Conservation (phyloP, 2,888 invertebrate genomes). For the Cordilura impudica region DNA sequence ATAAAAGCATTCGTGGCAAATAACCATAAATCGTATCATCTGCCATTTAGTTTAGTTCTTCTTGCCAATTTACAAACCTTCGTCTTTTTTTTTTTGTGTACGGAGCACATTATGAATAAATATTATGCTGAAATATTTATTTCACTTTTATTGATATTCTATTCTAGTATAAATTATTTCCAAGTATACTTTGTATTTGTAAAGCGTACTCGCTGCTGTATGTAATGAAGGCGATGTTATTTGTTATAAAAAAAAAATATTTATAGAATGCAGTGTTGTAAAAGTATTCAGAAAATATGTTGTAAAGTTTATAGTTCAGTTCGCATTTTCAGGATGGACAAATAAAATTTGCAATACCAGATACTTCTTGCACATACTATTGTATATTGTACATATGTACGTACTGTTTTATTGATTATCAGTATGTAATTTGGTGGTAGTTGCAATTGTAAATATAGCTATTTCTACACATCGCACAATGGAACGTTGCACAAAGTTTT, state of each 20-base stretch:
- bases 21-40: conserved; percentile 54
- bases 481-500: too few species aligned
- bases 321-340: too few species aligned
- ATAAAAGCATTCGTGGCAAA: conserved; percentile 39
- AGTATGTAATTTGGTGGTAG: conserved; percentile 26
- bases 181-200: neutral
- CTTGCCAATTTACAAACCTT: conserved; percentile 8
- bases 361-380: neutral
- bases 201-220: conserved; percentile 3
- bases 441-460: neutral
- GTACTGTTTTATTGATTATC: conserved; percentile 29
- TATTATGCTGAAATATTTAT: conserved; percentile 38
- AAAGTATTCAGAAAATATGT: neutral
- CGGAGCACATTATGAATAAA: too few species aligned
- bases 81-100: neutral
- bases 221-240: conserved; percentile 12
- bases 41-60: conserved; percentile 45
- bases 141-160: conserved; percentile 49
- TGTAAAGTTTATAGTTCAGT: too few species aligned
- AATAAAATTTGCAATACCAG: too few species aligned
- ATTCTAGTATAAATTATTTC: conserved; percentile 33
- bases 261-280: neutral
- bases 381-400: neutral
- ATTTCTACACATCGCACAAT: neutral
- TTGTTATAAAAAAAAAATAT: neutral